phyloP scores from a whole-genome alignment of 2,888 invertebrate species.

The Idaea biselata region DNA sequence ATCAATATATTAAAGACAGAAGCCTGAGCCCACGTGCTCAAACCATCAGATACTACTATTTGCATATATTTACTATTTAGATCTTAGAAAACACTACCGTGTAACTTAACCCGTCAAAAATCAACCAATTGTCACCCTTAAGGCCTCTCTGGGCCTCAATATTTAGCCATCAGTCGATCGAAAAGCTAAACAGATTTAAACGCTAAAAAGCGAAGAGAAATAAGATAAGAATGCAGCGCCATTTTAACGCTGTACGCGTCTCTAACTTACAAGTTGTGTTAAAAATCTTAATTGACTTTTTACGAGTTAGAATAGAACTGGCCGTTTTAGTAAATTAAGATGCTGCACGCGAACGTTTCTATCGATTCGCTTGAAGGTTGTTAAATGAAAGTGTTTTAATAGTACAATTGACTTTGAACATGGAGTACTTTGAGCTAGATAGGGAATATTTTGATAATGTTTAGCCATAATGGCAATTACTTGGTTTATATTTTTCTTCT shows the following conservation, averaged over 20 bases:
- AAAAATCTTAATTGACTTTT: slow-evolving; percentile 74
- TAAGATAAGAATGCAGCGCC: neutral
- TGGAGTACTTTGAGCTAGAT: neutral
- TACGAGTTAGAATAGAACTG: slow-evolving; percentile 68
- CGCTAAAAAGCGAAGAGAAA: neutral
- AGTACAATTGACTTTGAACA: slow-evolving; percentile 9
- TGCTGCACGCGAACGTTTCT: slow-evolving; percentile 62
- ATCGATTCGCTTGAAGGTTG: slow-evolving; percentile 24
- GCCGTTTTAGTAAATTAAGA: slow-evolving; percentile 66
- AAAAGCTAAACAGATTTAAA: neutral
- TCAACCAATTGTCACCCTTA: neutral
- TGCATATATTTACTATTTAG: slow-evolving; percentile 74
- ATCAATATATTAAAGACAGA: slow-evolving; percentile 71
- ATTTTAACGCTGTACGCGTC: neutral
- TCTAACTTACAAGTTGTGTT: slow-evolving; percentile 47
- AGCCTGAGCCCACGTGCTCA: slow-evolving; percentile 66
- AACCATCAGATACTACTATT: slow-evolving; percentile 66
- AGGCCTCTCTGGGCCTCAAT: neutral
- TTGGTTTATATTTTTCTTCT: too few species aligned
- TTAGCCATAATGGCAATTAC: neutral
- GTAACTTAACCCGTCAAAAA: slow-evolving; percentile 28
- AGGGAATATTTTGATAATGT: neutral
- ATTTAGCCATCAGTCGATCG: neutral
- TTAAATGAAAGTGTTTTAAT: slow-evolving; percentile 32
- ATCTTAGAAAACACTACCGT: slow-evolving; percentile 43